Evolutionary conservation across 2,888 invertebrate species (phyloP).

Genomic region (Brenthis hecate): DNA sequence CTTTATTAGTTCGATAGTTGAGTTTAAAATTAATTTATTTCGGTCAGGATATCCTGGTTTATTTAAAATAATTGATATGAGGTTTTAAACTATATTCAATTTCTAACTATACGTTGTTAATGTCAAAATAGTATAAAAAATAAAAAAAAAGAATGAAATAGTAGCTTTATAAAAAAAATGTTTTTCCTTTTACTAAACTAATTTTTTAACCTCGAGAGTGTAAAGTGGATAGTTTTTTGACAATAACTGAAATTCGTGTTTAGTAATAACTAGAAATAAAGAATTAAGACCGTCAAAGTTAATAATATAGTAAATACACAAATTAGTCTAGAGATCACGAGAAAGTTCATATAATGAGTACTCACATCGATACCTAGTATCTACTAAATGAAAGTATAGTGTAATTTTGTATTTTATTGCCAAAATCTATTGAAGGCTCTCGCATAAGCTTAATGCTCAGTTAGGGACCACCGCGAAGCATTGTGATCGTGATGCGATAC

Average conservation of each 20-base stretch:
- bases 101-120: not conserved
- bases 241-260: too few relatives aligned
- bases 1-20: slow-evolving; percentile 56
- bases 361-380: not conserved
- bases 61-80: slow-evolving; percentile 18
- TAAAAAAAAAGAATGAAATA: not conserved
- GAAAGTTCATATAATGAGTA: slow-evolving; percentile 1
- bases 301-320: too few relatives aligned
- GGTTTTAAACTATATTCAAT: slow-evolving; percentile 13
- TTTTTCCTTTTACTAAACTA: too few relatives aligned
- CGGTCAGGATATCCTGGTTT: slow-evolving; percentile 32
- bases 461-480: slow-evolving; percentile 33
- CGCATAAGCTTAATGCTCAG: slow-evolving; percentile 13
- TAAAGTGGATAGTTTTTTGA: too few relatives aligned
- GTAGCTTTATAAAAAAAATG: too few relatives aligned
- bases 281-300: too few relatives aligned
- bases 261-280: too few relatives aligned
- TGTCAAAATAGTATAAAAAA: not conserved
- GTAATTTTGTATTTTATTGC: slow-evolving; percentile 20
- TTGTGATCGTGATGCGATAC: slow-evolving; percentile 37
- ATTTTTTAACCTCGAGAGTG: too few relatives aligned
- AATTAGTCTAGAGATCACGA: not conserved
- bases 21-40: slow-evolving; percentile 32
- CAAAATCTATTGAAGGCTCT: slow-evolving; percentile 16
- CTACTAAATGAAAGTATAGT: not conserved